Conservation (phyloP, 1,140 invertebrate species). For the Ips nitidus region DNA sequence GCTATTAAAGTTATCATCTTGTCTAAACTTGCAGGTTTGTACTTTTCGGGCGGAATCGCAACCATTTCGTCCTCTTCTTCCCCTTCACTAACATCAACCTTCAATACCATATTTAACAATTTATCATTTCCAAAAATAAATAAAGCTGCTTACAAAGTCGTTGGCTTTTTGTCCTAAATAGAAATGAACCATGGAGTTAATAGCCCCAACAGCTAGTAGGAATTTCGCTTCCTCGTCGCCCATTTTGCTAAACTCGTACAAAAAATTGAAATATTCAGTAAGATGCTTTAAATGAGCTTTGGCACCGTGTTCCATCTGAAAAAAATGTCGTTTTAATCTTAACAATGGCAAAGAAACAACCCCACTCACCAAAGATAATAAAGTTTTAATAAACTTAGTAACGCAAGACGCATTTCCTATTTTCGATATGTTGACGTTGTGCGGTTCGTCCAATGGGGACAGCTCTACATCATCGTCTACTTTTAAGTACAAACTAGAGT, state of each 20-base stretch:
- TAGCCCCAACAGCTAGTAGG: constrained; percentile 81
- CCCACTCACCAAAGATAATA: constrained; percentile 74
- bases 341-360: no score
- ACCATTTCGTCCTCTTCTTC: constrained; percentile 74
- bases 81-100: constrained; percentile 70
- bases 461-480: constrained; percentile 56
- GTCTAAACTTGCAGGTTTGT: constrained; percentile 86
- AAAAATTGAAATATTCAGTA: constrained; percentile 88
- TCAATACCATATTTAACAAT: constrained; percentile 25
- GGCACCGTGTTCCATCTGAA: constrained; percentile 82
- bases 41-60: constrained; percentile 68
- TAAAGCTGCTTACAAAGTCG: constrained; percentile 58
- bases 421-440: constrained; percentile 60
- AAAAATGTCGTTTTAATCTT: constrained; percentile 6
- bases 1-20: constrained; percentile 94
- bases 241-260: constrained; percentile 93
- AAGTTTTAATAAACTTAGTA: constrained; percentile 86
- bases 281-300: constrained; percentile 84
- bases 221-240: constrained; percentile 90
- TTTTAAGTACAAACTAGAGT: constrained; percentile 73
- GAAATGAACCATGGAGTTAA: constrained; percentile 87
- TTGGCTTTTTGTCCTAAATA: constrained; percentile 81
- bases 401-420: constrained; percentile 86
- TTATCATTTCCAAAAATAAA: constrained; percentile 1
- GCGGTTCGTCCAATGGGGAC: constrained; percentile 59